Evolutionary conservation across 2,797 vertebrate species (phyloP).

Genomic region (Poeciliopsis paucimaculata): DNA sequence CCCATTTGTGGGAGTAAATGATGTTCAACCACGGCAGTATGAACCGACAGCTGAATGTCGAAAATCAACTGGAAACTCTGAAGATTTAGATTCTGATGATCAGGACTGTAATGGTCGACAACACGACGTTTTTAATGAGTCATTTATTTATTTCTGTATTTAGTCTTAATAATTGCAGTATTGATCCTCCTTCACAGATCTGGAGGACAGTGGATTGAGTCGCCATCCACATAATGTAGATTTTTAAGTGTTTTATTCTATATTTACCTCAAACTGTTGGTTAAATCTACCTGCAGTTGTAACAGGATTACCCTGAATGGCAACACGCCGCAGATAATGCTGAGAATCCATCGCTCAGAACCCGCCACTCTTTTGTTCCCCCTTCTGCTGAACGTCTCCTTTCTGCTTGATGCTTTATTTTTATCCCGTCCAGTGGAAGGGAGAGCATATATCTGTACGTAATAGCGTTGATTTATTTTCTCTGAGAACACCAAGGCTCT

Average conservation of each 20-base stretch:
- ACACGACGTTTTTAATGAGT: too few species aligned
- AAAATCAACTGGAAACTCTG: background rate
- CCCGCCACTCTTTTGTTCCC: background rate
- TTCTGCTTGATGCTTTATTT: background rate
- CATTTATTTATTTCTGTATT: too few species aligned
- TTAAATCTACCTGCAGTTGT: background rate
- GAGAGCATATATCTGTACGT: background rate
- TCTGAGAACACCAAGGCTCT: conserved; percentile 5
- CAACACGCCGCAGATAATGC: background rate
- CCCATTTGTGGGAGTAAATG: background rate
- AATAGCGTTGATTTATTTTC: conserved; percentile 21
- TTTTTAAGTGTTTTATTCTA: background rate
- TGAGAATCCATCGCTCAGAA: background rate
- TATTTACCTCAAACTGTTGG: background rate
- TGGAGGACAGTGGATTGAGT: background rate
- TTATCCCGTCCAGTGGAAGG: background rate
- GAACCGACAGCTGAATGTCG: background rate
- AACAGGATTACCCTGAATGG: background rate
- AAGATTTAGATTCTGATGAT: too few species aligned
- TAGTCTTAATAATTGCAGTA: too few species aligned
- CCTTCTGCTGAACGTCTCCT: background rate
- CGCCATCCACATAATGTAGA: background rate
- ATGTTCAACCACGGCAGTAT: background rate
- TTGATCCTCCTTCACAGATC: background rate
- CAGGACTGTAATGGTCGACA: too few species aligned